Evolutionary conservation across 2,113 vertebrate genomes (phyloP).

Genomic region (Cyprinodon variegatus): DNA sequence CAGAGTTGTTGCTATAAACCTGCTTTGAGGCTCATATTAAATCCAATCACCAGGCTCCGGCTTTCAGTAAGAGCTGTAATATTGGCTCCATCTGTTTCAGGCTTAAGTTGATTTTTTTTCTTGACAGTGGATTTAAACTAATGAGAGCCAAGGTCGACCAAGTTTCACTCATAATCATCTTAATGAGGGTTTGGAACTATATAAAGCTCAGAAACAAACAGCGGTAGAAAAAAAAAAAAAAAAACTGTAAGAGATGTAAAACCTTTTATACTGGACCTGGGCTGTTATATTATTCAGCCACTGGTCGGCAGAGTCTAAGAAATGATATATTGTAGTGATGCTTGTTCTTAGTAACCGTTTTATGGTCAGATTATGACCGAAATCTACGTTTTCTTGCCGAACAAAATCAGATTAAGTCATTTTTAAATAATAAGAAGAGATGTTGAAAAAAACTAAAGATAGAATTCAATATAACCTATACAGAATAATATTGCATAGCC

Average conservation of each 20-base stretch:
- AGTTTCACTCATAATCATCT: slow-evolving; percentile 31
- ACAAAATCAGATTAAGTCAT: too few relatives aligned
- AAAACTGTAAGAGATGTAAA: neutral
- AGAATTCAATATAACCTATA: too few relatives aligned
- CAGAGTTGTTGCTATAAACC: neutral
- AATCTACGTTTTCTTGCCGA: too few relatives aligned
- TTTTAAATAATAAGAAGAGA: too few relatives aligned
- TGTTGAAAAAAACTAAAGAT: too few relatives aligned
- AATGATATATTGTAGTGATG: too few relatives aligned
- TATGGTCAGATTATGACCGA: too few relatives aligned
- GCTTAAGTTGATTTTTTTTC: slow-evolving; percentile 36
- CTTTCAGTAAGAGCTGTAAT: slow-evolving; percentile 4
- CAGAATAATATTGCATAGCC: too few relatives aligned
- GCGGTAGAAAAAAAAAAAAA: neutral
- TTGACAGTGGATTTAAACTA: slow-evolving; percentile 33
- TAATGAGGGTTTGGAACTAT: slow-evolving; percentile 43
- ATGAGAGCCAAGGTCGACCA: slow-evolving; percentile 42
- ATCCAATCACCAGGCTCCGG: slow-evolving; percentile 6
- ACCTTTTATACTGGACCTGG: slow-evolving; percentile 21
- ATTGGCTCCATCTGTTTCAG: slow-evolving; percentile 10
- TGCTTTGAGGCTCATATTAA: neutral
- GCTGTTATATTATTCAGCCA: slow-evolving; percentile 50
- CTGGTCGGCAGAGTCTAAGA: neutral
- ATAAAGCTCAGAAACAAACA: neutral
- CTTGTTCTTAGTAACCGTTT: too few relatives aligned